phyloP scores from a whole-genome alignment of 1,140 invertebrate species.

The Brachionus paranguensis region DNA sequence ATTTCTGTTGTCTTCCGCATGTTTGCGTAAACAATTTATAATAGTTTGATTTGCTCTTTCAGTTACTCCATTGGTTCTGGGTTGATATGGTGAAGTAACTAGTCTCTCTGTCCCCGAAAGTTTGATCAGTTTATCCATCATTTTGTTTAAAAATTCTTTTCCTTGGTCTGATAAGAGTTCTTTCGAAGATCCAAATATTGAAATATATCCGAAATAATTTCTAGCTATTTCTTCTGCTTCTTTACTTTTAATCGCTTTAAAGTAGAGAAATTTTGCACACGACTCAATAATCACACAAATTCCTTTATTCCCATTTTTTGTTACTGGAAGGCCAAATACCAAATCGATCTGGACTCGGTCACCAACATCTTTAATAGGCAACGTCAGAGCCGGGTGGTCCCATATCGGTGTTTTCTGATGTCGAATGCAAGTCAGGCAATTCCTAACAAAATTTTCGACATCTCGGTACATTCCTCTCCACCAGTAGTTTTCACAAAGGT shows the following conservation, averaged over 20 bases:
- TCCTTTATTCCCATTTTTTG: background rate
- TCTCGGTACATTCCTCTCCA: no score
- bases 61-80: background rate
- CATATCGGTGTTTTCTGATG: no score
- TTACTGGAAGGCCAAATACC: no score
- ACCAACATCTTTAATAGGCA: no score
- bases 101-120: background rate
- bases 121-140: background rate
- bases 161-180: slow-evolving; percentile 17
- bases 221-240: background rate
- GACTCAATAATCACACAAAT: background rate
- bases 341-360: no score
- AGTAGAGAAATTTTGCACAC: background rate
- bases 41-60: slow-evolving; percentile 23
- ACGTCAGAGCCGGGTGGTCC: no score
- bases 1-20: background rate
- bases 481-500: no score
- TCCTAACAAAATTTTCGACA: no score
- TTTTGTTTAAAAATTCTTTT: slow-evolving; percentile 18
- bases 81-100: slow-evolving; percentile 14
- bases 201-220: background rate
- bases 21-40: background rate
- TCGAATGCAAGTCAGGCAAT: no score
- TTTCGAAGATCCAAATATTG: background rate
- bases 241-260: background rate